phyloP scores from a whole-genome alignment of 2,888 invertebrate species.

The Xanthostigma xanthostigma region DNA sequence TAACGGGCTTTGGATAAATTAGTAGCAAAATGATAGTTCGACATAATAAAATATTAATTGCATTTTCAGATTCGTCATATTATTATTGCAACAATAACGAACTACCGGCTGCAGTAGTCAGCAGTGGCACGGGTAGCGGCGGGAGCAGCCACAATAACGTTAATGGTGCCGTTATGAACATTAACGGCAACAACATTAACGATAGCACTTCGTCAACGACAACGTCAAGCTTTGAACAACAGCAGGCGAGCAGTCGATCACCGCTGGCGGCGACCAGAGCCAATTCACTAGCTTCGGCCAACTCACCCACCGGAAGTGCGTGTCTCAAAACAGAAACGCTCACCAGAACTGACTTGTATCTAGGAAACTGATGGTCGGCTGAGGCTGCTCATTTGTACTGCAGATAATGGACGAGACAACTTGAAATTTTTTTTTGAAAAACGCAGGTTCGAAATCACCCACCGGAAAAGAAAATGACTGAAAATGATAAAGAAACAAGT shows the following conservation, averaged over 20 bases:
- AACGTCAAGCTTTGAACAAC: slow-evolving; percentile 28
- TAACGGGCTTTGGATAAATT: no score
- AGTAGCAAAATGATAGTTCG: no score
- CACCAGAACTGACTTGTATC: slow-evolving; percentile 24
- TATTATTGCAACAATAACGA: slow-evolving; percentile 40
- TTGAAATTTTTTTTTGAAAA: no score
- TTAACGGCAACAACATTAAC: slow-evolving; percentile 10
- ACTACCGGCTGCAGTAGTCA: slow-evolving; percentile 19
- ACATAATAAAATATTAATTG: no score
- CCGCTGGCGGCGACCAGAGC: slow-evolving; percentile 56
- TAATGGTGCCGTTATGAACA: no score
- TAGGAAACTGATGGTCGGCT: slow-evolving; percentile 14
- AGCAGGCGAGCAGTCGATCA: slow-evolving; percentile 38
- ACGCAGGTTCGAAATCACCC: no score
- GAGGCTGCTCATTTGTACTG: no score
- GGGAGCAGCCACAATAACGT: no score
- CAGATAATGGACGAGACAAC: no score
- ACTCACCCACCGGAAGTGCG: slow-evolving; percentile 56
- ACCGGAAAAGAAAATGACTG: no score
- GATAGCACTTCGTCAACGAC: slow-evolving; percentile 10
- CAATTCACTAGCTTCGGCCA: slow-evolving; percentile 52
- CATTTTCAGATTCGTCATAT: slow-evolving; percentile 42
- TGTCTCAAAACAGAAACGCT: slow-evolving; percentile 45
- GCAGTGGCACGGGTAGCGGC: neutral
- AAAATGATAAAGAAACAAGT: no score